Evolutionary conservation across 2,888 invertebrate species (phyloP).

Genomic region (Cosmorhoe ocellata): DNA sequence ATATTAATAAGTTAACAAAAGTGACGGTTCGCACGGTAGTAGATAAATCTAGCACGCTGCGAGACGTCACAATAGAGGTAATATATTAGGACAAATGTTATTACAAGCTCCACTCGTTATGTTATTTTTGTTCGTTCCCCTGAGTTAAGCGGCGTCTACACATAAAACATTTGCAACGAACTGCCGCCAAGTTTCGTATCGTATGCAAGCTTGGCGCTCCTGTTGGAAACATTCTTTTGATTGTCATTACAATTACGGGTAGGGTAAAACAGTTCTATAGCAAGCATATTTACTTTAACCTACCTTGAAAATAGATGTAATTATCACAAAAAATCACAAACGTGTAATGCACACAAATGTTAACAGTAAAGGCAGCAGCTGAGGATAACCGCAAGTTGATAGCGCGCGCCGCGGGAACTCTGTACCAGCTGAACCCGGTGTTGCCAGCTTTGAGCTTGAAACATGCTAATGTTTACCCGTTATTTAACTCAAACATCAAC

Average conservation of each 20-base stretch:
- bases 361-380: slow-evolving; percentile 47
- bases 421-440: slow-evolving; percentile 11
- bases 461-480: background rate
- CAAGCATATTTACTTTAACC: too few species aligned
- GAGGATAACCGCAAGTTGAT: slow-evolving; percentile 39
- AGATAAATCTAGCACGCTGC: slow-evolving; percentile 70
- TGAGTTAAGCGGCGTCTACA: slow-evolving; percentile 41
- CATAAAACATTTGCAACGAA: slow-evolving; percentile 4
- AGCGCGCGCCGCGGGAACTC: slow-evolving; percentile 21
- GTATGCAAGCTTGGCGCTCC: too few species aligned
- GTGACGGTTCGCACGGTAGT: slow-evolving; percentile 71
- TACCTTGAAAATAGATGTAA: too few species aligned
- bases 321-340: too few species aligned
- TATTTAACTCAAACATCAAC: background rate
- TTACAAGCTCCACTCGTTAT: slow-evolving; percentile 76
- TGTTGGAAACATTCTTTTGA: too few species aligned
- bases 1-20: slow-evolving; percentile 77
- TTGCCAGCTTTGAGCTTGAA: slow-evolving; percentile 14
- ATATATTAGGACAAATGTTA: slow-evolving; percentile 81
- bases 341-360: background rate
- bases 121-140: slow-evolving; percentile 75
- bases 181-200: background rate
- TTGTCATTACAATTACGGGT: too few species aligned
- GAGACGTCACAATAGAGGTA: slow-evolving; percentile 77
- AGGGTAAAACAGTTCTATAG: too few species aligned